Evolutionary conservation across 1,140 invertebrate species (phyloP).

Genomic region (Neotoxoptera formosana): DNA sequence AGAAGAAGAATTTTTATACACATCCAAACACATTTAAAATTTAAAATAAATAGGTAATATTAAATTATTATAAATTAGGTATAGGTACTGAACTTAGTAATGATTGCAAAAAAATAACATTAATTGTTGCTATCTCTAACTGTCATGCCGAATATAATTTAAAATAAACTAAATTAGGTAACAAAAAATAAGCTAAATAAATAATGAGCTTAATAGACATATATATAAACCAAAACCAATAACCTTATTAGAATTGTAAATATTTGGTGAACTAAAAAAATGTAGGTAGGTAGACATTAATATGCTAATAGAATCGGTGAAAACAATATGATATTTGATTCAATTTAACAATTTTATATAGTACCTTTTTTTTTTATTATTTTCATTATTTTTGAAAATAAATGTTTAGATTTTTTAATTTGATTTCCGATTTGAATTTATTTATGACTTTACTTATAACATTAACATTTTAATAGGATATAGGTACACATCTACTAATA

Average conservation of each 20-base stretch:
- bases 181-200: background rate
- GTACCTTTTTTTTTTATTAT: background rate
- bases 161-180: background rate
- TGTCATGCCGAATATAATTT: background rate
- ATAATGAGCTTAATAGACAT: background rate
- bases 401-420: background rate
- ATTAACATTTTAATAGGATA: background rate
- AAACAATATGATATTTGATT: background rate
- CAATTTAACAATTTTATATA: too few species aligned
- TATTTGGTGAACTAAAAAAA: background rate
- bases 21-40: background rate
- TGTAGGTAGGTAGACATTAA: background rate
- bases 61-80: background rate
- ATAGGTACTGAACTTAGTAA: background rate
- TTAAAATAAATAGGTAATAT: background rate
- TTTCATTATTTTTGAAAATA: background rate
- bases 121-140: background rate
- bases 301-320: background rate
- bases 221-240: background rate
- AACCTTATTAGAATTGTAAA: conserved; percentile 6
- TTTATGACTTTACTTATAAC: background rate
- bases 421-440: background rate
- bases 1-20: background rate
- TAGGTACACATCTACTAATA: background rate
- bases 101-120: background rate